phyloP scores from a whole-genome alignment of 23 tunicate species.

The Clavelina lepadiformis region DNA sequence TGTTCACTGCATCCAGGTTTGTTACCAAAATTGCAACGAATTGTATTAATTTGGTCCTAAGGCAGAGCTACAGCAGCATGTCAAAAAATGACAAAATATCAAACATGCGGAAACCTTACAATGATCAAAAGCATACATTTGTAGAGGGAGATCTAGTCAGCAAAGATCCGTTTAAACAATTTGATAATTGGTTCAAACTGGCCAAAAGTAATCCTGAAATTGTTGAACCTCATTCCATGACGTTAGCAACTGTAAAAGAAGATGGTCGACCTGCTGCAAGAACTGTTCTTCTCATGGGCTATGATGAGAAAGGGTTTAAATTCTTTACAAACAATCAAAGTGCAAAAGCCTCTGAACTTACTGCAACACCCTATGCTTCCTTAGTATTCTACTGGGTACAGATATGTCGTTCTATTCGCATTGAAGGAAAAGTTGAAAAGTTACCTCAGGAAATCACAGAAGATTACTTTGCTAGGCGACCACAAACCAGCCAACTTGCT shows the following conservation, averaged over 20 bases:
- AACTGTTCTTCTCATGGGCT: conserved; percentile 58
- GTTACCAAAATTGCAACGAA: too few relatives aligned
- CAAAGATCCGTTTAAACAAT: conserved; percentile 38
- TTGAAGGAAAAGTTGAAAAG: conserved; percentile 61
- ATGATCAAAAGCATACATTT: not conserved
- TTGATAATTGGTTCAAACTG: conserved; percentile 31
- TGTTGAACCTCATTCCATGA: conserved; percentile 59
- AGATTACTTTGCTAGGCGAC: conserved; percentile 22
- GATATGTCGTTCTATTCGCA: conserved; percentile 29
- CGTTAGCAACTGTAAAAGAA: conserved; percentile 36
- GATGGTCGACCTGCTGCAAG: conserved; percentile 60
- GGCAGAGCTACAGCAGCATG: too few relatives aligned
- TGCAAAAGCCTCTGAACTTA: conserved; percentile 41
- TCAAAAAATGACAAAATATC: too few relatives aligned
- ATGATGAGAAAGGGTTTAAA: conserved; percentile 51
- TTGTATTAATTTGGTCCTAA: too few relatives aligned
- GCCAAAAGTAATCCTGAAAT: conserved; percentile 13
- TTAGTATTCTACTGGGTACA: conserved; percentile 50
- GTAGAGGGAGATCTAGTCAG: not conserved
- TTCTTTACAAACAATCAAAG: conserved; percentile 51
- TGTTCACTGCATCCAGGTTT: too few relatives aligned
- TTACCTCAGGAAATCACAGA: conserved; percentile 5
- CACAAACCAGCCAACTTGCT: conserved; percentile 35
- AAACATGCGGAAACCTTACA: conserved; percentile 42
- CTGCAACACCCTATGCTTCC: conserved; percentile 48